Base-by-base conservation (phyloP, 1,140 invertebrate genomes). In the Pachypeltis micranthus region DNA sequence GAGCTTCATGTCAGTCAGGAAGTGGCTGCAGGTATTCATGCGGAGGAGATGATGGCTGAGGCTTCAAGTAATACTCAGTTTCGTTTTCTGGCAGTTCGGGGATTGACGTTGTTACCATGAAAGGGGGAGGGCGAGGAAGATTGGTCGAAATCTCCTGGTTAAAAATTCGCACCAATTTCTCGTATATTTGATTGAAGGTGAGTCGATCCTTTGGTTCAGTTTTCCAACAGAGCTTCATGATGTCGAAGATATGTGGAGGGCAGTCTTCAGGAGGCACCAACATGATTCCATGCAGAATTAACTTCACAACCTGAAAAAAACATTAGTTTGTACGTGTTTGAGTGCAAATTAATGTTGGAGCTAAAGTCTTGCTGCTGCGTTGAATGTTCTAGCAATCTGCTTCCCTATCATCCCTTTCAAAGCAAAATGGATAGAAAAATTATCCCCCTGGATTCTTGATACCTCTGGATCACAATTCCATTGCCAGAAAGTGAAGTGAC, bases 201-300 rank as follows among this genome's bases (percentile, higher is more conserved):
- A 87, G 80, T 25, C 92, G 79, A 68, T 93, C 86, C 44, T 81
- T 80, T 0, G 90, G 85, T 66, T 94, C 88, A 0, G 82, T 83
- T 71, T 87, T 87, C 91, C 91, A 95, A 68, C 91, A 93, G 1
- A 83, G 81, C 2, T 82, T 77, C 90, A 94, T 94, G 64, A 94
- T 73, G 66, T 90, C 83, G 64, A 83, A 85, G 1, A 93, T 82
- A 24, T 85, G 79, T 0, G 81, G 75, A 0, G 91, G 90, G 70
- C 88, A 91, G 65, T 88, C 67, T 63, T 88, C 85, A 0, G 90
- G 89, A 7, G 88, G 84, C 16, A 86, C 85, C n/a, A 95, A 75
- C 68, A 90, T 82, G 61, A 90, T 89, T 0, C 89, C 88, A 68
- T 91, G 85, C 10, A 90, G 76, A 66, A 95, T 89, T 29, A 93